Base-by-base conservation (phyloP, 2,113 vertebrate species). In the Haemorhous mexicanus region DNA sequence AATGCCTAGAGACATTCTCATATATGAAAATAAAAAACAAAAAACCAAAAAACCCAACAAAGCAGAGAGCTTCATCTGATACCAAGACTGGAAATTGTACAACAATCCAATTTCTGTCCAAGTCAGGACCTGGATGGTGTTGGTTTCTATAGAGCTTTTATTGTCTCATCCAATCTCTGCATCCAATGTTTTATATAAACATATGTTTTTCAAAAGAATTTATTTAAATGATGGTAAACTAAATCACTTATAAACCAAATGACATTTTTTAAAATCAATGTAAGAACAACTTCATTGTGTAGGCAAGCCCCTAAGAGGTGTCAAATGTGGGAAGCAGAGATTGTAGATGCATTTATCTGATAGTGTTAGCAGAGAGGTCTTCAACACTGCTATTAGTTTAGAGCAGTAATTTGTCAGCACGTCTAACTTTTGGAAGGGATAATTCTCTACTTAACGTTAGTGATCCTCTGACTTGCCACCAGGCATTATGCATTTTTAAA, bases 261-360 rank as follows among this genome's bases (percentile, higher is more conserved):
- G 52, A 75, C 52, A 59, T 81, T 93, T 97, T 88, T 61, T 1
- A 10, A 94, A 96, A 94, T 94, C 91, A 64, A 72, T 81, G 80
- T 89, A 90, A 92, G 94, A 97, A 93, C 86, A 94, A 92, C 64
- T 89, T 90, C 47, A 55, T 62, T 93, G 95, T 95, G 94, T 96
- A 96, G 94, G 94, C 95, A 97, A 97, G 86, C 73, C 83, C 72
- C 94, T 81, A 89, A 77, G 76, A 95, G 63, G 80, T 93, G 91
- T 94, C 89, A 94, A 81, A 93, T 93, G 91, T 95, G 94, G 94
- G 96, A 97, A 97, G 94, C 61, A 93, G 94, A 92, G 56, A 90
- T 47, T 93, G 79, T 86, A 92, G 85, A 94, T 88, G 85, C 39
- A 86, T 84, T 93, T 95, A 84, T 89, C 89, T 78, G 76, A 78